These are phyloP conservation scores for Epinotia ramella DNA, from an alignment of 2,888 invertebrate species.

Conservation along the genomic window DNA sequence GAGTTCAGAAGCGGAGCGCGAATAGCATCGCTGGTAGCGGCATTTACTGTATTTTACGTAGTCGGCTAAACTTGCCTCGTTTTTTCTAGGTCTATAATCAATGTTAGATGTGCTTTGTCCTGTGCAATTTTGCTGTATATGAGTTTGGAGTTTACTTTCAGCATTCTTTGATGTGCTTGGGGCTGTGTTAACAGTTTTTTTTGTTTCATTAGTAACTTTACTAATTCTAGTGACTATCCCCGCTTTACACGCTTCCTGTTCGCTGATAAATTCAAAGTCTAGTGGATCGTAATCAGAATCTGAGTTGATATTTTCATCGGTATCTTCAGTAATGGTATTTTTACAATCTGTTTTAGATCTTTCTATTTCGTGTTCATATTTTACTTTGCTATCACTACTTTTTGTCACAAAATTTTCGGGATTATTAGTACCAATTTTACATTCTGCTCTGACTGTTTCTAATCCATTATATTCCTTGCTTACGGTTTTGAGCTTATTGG, in stretches of 20 bases:
- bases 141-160: not conserved
- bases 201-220: not conserved
- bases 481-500: not conserved
- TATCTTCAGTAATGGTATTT: constrained; percentile 30
- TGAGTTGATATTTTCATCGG: constrained; percentile 35
- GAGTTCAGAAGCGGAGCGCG: constrained; percentile 46
- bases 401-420: not conserved
- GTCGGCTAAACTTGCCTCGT: constrained; percentile 5
- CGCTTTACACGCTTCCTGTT: constrained; percentile 63
- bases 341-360: not conserved
- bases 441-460: not conserved
- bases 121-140: not conserved
- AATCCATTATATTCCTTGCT: not conserved
- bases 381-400: not conserved
- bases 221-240: constrained; percentile 49
- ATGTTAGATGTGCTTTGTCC: not conserved
- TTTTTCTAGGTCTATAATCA: not conserved
- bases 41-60: constrained; percentile 24
- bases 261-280: constrained; percentile 75
- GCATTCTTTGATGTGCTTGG: not conserved
- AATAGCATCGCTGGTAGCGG: constrained; percentile 14
- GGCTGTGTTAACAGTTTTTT: not conserved
- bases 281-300: constrained; percentile 63
- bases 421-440: not conserved
- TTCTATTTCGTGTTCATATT: not conserved